Percentiles rank a stretch among this genome's conserved stretches.
These are phyloP conservation scores for Drosophila athabasca DNA, from an alignment of 1,140 invertebrate genomes.

Conservation along the genomic window DNA sequence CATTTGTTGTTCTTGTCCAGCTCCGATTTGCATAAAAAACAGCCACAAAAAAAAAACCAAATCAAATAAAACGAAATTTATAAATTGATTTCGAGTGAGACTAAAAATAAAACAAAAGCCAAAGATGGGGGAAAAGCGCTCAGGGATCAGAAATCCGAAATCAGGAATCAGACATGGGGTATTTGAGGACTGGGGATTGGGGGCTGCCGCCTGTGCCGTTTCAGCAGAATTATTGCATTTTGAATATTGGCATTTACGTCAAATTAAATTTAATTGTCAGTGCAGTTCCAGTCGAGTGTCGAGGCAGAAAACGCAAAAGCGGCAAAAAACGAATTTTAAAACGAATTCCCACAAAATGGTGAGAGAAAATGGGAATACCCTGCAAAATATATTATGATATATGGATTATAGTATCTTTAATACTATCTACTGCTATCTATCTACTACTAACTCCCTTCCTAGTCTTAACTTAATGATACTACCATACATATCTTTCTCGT, in stretches of 20 bases:
- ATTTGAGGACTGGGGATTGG: constrained; percentile 8
- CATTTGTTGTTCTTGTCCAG: constrained; percentile 31
- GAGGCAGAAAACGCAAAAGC: constrained; percentile 6
- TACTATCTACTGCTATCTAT: too few relatives aligned
- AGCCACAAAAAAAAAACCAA: constrained; percentile 30
- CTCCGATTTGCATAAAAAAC: constrained; percentile 62
- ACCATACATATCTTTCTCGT: too few relatives aligned
- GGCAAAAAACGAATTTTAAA: not conserved
- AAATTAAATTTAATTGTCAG: constrained; percentile 80
- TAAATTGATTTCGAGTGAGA: constrained; percentile 63
- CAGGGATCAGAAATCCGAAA: constrained; percentile 27
- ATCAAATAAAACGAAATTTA: constrained; percentile 61
- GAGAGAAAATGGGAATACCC: too few relatives aligned
- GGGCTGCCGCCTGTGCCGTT: constrained; percentile 10
- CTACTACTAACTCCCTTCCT: too few relatives aligned
- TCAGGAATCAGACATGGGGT: constrained; percentile 5
- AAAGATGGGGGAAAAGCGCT: constrained; percentile 8
- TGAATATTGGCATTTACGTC: constrained; percentile 74
- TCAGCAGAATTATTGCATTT: constrained; percentile 74
- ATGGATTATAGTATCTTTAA: too few relatives aligned
- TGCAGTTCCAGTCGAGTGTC: constrained; percentile 1
- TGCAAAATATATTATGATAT: too few relatives aligned
- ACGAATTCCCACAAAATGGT: not conserved
- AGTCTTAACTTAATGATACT: too few relatives aligned
- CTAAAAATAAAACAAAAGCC: constrained; percentile 53